Conservation (phyloP, 2,797 vertebrate genomes). For the Fundulus diaphanus region DNA sequence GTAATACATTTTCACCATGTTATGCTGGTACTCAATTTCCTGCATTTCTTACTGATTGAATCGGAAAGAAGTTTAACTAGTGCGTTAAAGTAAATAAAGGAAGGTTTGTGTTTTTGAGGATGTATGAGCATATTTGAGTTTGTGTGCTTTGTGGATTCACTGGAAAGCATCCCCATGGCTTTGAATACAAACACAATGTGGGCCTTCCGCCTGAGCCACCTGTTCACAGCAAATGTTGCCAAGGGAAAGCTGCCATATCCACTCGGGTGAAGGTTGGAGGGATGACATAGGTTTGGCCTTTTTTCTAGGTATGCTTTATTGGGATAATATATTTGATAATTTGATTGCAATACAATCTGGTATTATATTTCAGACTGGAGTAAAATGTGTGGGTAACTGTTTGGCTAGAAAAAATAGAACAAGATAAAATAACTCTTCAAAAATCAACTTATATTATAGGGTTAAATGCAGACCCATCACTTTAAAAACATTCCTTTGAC, state of each 20-base stretch:
- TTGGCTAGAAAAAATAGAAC: neutral
- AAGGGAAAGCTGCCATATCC: slow-evolving; percentile 65
- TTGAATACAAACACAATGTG: slow-evolving; percentile 66
- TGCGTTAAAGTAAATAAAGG: slow-evolving; percentile 51
- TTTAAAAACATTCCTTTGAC: neutral
- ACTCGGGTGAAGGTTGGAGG: slow-evolving; percentile 40
- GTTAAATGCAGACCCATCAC: neutral
- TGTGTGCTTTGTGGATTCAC: slow-evolving; percentile 45
- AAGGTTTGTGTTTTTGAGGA: slow-evolving; percentile 35
- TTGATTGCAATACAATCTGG: neutral
- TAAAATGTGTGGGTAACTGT: neutral
- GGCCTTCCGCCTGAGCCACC: slow-evolving; percentile 67
- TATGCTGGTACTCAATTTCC: slow-evolving; percentile 57
- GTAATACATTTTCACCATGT: slow-evolving; percentile 71
- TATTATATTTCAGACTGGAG: neutral
- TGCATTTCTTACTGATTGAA: slow-evolving; percentile 70
- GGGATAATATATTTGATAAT: slow-evolving; percentile 36
- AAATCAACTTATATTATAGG: neutral
- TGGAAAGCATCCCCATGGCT: slow-evolving; percentile 43
- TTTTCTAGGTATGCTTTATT: slow-evolving; percentile 39
- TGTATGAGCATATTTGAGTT: slow-evolving; percentile 21
- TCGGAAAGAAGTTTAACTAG: slow-evolving; percentile 73
- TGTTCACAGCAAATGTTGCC: slow-evolving; percentile 67
- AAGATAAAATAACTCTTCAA: neutral
- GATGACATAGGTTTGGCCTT: slow-evolving; percentile 48